Percentiles rank a stretch among this genome's conserved stretches.
Conservation (phyloP, 2,113 vertebrate genomes). For the Eudyptes chrysolophus region DNA sequence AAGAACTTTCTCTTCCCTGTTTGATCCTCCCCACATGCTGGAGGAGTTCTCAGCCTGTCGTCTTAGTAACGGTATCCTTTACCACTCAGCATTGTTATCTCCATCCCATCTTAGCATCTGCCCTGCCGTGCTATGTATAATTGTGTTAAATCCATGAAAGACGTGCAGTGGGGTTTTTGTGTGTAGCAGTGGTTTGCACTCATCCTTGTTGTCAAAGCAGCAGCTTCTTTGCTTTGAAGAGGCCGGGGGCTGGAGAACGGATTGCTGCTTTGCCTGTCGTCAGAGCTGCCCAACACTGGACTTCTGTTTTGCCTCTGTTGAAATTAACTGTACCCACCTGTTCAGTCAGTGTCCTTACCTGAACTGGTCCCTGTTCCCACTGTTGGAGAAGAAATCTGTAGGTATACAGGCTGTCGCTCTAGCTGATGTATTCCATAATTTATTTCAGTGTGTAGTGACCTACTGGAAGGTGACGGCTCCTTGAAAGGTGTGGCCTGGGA, state of each 20-base stretch:
- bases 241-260: neutral
- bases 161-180: accelerated
- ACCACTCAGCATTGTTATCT: neutral
- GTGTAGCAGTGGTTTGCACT: neutral
- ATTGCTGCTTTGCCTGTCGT: neutral
- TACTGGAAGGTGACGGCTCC: neutral
- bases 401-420: neutral
- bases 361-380: neutral
- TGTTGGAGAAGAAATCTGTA: neutral
- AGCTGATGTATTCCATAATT: neutral
- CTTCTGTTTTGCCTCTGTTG: neutral
- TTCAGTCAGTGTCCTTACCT: neutral
- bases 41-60: neutral
- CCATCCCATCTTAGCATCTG: neutral
- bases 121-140: neutral
- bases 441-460: neutral
- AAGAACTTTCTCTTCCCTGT: neutral
- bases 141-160: neutral
- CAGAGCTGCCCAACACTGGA: neutral
- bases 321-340: neutral
- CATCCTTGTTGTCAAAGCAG: neutral
- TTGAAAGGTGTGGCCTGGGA: neutral
- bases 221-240: neutral
- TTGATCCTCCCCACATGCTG: neutral
- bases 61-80: neutral